Evolutionary conservation across 2,888 invertebrate genomes (phyloP), one percentile per base, ranked within the genome.

Genomic region (Plebejus argus): DNA sequence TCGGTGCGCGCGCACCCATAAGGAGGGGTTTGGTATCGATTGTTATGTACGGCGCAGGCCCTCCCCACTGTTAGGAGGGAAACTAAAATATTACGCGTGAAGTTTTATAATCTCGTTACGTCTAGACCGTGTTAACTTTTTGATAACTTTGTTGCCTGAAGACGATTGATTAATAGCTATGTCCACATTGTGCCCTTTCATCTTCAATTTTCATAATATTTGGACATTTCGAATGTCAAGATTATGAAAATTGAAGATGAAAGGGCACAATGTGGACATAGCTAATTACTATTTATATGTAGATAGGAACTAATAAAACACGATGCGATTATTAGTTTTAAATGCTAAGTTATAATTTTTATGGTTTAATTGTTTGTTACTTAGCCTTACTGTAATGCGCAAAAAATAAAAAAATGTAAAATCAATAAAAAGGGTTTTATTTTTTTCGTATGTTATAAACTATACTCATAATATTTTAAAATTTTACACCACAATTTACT

Each of bases 11-110:
- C 92, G 92, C 92, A 83, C 79, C 82, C 79, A 79, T 80, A 77
- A 84, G 87, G 88, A 86, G 89, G 89, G 89, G 88, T 87, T 84
- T 81, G 61, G 89, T 93, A 93, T 93, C 89, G 93, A 93, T 93
- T n/a, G n/a, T n/a, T 89, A 83, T 84, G 87, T 87, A 87, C 87
- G 86, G 84, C 83, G 81, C 82, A 84, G 84, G 85, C 84, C 83
- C 82, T 83, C 82, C 83, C 82, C 83, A 84, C 85, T 86, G 80
- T 86, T 86, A 83, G 85, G 86, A 87, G 86, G 84, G 85, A 86
- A 88, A 85, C 84, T 85, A 84, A 85, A 85, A 86, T 86, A 85
- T 85, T 85, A 82, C 79, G 81, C 80, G 78, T 81, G 80, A 81
- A 84, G 83, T 84, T 83, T 84, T 79, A 81, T 83, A 79, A 83